phyloP scores from a whole-genome alignment of 2,888 invertebrate genomes.

The Aphidoletes aphidimyza region DNA sequence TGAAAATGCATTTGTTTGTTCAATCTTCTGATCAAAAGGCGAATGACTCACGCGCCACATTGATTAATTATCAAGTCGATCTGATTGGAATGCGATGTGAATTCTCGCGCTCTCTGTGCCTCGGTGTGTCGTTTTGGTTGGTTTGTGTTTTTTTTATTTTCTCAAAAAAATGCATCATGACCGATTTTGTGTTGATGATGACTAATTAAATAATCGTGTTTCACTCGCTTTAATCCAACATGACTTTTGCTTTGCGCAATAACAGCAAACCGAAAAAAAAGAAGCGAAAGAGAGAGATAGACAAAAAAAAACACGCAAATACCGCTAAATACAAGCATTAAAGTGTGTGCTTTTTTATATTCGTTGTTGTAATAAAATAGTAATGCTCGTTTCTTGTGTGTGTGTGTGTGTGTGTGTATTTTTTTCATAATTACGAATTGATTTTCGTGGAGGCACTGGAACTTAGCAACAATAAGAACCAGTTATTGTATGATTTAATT shows the following conservation, averaged over 20 bases:
- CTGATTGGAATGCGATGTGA: background rate
- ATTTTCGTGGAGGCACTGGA: slow-evolving; percentile 1
- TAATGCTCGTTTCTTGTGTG: background rate
- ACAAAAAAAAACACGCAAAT: too few species aligned
- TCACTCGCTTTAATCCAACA: background rate
- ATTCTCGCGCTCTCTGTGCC: background rate
- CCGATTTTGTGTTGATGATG: background rate
- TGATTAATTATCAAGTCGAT: slow-evolving; percentile 22
- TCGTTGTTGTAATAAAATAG: too few species aligned
- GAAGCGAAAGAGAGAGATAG: background rate
- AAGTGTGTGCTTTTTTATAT: background rate
- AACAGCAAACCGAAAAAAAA: background rate
- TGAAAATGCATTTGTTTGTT: background rate
- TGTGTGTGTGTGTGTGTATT: too few species aligned
- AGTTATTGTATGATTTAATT: slow-evolving; percentile 23
- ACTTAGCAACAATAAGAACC: background rate
- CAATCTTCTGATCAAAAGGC: background rate
- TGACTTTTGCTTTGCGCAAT: background rate
- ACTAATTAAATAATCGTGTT: slow-evolving; percentile 23
- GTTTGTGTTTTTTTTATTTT: background rate
- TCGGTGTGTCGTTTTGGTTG: background rate
- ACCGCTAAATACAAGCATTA: background rate
- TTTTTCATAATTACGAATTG: slow-evolving; percentile 24
- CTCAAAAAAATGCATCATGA: background rate
- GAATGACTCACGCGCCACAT: background rate